Evolutionary conservation across 2,113 vertebrate species (phyloP).

Genomic region (Muscicapa adusta): DNA sequence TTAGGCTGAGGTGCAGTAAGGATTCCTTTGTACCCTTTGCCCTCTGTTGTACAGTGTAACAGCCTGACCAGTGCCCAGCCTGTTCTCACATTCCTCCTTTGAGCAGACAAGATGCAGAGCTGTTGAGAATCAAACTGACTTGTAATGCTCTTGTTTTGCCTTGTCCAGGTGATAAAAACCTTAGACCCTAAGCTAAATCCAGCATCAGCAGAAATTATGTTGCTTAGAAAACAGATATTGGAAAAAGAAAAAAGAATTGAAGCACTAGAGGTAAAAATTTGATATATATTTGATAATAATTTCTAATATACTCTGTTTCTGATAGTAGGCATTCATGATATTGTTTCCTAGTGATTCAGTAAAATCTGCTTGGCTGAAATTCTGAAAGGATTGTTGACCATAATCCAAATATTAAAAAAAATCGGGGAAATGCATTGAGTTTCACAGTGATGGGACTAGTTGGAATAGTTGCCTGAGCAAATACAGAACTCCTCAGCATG

Average conservation of each 20-base stretch:
- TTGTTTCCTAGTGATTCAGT: background rate
- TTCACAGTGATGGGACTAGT: background rate
- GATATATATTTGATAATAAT: background rate
- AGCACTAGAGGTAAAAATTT: slow-evolving; percentile 82
- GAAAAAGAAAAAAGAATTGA: slow-evolving; percentile 90
- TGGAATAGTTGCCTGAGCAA: background rate
- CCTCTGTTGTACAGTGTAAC: background rate
- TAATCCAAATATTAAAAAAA: background rate
- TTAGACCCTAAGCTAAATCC: slow-evolving; percentile 96
- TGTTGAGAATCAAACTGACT: background rate
- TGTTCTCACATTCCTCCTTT: background rate
- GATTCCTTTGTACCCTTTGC: background rate
- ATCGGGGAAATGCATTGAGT: background rate
- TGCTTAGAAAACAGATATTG: slow-evolving; percentile 83
- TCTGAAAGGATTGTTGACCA: background rate
- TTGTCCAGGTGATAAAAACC: slow-evolving; percentile 88
- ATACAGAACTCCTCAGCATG: background rate
- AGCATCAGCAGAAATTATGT: slow-evolving; percentile 93
- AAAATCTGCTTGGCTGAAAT: background rate
- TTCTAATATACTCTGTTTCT: background rate
- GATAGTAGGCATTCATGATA: background rate
- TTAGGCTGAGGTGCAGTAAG: background rate
- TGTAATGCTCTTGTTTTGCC: background rate
- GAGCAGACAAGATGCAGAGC: background rate
- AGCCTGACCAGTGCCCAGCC: background rate